Percentiles rank a stretch among this genome's conserved stretches.
Conservation (phyloP, 2,113 vertebrate genomes). For the Anolis sagrei region DNA sequence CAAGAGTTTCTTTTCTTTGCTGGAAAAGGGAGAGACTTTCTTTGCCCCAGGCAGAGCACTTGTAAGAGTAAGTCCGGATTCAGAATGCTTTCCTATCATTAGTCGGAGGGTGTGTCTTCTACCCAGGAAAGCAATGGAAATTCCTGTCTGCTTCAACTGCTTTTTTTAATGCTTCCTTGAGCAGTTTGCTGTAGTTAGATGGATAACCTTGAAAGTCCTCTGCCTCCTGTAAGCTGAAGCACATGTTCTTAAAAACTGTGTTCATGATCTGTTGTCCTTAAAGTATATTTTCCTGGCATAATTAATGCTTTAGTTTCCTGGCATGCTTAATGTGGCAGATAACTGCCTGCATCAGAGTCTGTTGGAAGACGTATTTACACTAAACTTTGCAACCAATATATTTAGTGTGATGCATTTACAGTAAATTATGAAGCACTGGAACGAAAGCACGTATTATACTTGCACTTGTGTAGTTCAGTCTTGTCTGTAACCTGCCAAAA, state of each 20-base stretch:
- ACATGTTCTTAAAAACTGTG: neutral
- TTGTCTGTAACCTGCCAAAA: neutral
- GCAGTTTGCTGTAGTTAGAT: conserved; percentile 43
- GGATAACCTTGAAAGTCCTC: conserved; percentile 68
- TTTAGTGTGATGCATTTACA: neutral
- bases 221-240: neutral
- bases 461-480: neutral
- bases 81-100: conserved; percentile 76
- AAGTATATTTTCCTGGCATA: neutral
- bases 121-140: conserved; percentile 74
- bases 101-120: conserved; percentile 73
- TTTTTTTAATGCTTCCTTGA: conserved; percentile 69
- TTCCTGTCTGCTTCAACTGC: conserved; percentile 65
- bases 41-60: conserved; percentile 69
- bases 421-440: fast-evolving
- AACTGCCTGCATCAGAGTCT: neutral
- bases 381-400: neutral
- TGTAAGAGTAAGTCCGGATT: conserved; percentile 62
- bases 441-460: fast-evolving
- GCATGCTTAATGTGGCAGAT: neutral
- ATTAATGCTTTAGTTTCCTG: neutral
- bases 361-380: neutral
- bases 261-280: neutral
- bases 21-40: conserved; percentile 70
- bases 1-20: conserved; percentile 77